These are phyloP conservation scores for Aythya baeri DNA, from an alignment of 2,113 vertebrate genomes.

Conservation along the genomic window DNA sequence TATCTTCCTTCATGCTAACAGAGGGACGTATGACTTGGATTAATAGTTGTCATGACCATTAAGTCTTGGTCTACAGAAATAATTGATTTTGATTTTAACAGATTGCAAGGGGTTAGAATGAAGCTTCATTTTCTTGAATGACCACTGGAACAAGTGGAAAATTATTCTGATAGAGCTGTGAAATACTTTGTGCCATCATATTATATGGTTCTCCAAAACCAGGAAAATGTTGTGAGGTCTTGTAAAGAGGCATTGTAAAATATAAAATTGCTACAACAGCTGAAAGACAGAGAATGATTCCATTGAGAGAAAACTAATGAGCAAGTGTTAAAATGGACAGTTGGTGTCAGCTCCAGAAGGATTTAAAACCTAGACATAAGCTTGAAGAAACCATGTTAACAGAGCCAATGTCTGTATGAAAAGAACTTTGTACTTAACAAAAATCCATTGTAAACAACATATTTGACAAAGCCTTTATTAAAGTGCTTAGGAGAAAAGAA, in stretches of 20 bases:
- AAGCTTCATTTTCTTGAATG: neutral
- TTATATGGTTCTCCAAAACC: neutral
- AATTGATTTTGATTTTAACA: conserved; percentile 5
- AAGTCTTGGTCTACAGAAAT: neutral
- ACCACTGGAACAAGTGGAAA: neutral
- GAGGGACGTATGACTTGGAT: neutral
- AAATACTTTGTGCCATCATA: neutral
- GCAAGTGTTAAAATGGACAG: conserved; percentile 65
- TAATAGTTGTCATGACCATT: neutral
- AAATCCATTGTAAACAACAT: conserved; percentile 24
- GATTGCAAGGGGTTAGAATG: neutral
- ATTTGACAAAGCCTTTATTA: neutral
- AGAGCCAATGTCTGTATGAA: conserved; percentile 31
- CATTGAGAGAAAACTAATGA: conserved; percentile 65
- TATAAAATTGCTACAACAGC: conserved; percentile 60
- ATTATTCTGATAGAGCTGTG: neutral
- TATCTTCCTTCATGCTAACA: neutral
- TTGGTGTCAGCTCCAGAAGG: conserved; percentile 62
- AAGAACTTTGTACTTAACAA: conserved; percentile 34
- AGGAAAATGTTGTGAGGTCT: neutral
- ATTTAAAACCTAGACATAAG: conserved; percentile 59
- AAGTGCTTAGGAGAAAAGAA: conserved; percentile 30
- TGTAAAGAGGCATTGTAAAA: conserved; percentile 37
- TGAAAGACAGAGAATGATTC: conserved; percentile 62
- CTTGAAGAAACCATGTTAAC: conserved; percentile 13